phyloP scores from a whole-genome alignment of 2,113 vertebrate genomes.

The Petromus typicus region DNA sequence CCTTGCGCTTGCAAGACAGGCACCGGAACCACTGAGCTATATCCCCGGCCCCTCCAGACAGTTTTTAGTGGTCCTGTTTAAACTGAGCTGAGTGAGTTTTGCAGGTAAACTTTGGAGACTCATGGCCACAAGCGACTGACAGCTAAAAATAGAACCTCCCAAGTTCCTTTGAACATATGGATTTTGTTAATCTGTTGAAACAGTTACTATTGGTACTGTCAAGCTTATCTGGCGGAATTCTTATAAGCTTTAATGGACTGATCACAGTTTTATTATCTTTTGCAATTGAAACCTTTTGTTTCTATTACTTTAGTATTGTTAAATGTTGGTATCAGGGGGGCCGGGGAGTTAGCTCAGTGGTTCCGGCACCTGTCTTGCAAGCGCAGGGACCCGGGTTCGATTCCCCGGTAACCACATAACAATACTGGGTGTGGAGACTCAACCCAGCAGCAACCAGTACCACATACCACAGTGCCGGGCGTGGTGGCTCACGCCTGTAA shows the following conservation, averaged over 20 bases:
- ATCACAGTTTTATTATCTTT: slow-evolving; percentile 52
- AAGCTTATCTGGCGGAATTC: slow-evolving; percentile 29
- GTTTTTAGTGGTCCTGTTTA: slow-evolving; percentile 45
- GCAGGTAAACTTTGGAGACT: slow-evolving; percentile 24
- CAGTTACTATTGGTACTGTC: slow-evolving; percentile 5
- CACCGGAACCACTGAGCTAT: too few relatives aligned
- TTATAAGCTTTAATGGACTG: background rate
- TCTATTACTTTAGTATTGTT: slow-evolving; percentile 62
- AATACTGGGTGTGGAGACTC: too few relatives aligned
- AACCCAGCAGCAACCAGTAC: too few relatives aligned
- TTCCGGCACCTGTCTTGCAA: too few relatives aligned
- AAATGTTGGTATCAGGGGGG: slow-evolving; percentile 22
- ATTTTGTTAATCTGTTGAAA: slow-evolving; percentile 57
- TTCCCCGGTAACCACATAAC: too few relatives aligned
- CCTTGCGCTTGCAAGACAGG: background rate
- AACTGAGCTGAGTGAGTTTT: background rate
- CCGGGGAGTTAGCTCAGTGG: too few relatives aligned
- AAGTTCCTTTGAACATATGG: background rate
- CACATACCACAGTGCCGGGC: too few relatives aligned
- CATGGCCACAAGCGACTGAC: background rate
- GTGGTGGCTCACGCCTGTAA: too few relatives aligned
- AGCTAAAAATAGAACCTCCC: slow-evolving; percentile 26
- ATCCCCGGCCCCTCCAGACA: too few relatives aligned
- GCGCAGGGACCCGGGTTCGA: too few relatives aligned
- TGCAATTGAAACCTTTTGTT: slow-evolving; percentile 46